Evolutionary conservation across 2,888 invertebrate genomes (phyloP).

Genomic region (Cryptus viduatorius): DNA sequence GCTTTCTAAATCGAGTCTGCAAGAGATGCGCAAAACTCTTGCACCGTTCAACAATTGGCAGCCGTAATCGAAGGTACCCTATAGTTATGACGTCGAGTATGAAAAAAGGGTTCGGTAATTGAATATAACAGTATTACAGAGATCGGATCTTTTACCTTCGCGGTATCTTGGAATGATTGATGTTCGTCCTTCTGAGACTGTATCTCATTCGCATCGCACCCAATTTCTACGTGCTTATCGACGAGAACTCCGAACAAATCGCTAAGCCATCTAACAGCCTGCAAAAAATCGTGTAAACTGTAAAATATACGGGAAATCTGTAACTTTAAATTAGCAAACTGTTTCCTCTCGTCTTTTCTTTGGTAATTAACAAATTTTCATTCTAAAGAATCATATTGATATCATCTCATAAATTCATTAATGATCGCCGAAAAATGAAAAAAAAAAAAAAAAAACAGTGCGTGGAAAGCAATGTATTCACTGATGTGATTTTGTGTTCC

Average conservation of each 20-base stretch:
- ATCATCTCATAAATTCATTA: no score
- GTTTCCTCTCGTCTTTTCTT: no score
- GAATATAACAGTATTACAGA: neutral
- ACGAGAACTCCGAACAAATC: constrained; percentile 91
- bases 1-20: constrained; percentile 88
- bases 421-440: no score
- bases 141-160: constrained; percentile 76
- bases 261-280: constrained; percentile 91
- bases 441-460: no score
- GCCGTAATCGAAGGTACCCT: constrained; percentile 94
- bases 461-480: neutral
- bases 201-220: constrained; percentile 91
- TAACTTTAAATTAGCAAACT: no score
- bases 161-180: constrained; percentile 91
- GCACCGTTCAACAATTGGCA: constrained; percentile 92
- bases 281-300: constrained; percentile 55
- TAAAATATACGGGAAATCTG: no score
- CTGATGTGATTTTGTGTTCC: neutral
- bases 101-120: neutral
- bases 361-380: no score
- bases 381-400: no score
- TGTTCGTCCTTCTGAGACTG: constrained; percentile 91
- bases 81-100: constrained; percentile 79
- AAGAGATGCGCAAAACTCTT: constrained; percentile 90
- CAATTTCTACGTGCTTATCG: constrained; percentile 90